Conservation (phyloP, 2,888 invertebrate genomes). For the Drosophila affinis region DNA sequence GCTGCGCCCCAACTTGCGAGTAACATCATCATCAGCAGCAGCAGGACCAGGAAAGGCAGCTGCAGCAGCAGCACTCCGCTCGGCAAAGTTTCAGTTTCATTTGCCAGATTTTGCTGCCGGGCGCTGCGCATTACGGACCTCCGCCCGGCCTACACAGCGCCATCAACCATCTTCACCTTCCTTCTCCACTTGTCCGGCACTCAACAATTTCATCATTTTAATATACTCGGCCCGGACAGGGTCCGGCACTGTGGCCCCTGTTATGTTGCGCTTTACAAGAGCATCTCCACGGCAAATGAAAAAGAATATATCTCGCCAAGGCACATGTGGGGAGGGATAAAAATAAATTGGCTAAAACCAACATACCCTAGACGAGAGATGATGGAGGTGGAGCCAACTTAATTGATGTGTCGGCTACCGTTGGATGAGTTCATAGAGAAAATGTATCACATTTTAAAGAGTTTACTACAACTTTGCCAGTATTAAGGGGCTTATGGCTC, state of each 20-base stretch:
- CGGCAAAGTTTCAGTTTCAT: conserved; percentile 45
- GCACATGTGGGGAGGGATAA: neutral
- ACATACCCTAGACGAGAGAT: neutral
- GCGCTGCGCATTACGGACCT: neutral
- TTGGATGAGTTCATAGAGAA: neutral
- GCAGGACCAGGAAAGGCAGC: neutral
- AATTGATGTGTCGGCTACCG: neutral
- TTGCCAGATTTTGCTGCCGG: conserved; percentile 31
- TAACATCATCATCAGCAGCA: conserved; percentile 41
- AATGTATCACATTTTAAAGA: neutral
- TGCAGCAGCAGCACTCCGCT: neutral
- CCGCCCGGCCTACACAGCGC: neutral
- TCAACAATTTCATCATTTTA: conserved; percentile 69
- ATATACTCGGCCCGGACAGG: conserved; percentile 27
- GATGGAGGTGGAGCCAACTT: neutral
- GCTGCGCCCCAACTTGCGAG: conserved; percentile 38
- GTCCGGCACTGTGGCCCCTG: neutral
- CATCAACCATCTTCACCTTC: conserved; percentile 29
- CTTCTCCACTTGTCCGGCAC: conserved; percentile 40
- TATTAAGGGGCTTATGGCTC: too few species aligned
- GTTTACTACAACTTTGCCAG: neutral
- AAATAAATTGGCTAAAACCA: neutral
- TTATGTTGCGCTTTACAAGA: conserved; percentile 25
- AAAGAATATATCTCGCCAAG: neutral
- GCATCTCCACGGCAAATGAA: conserved; percentile 4